Evolutionary conservation across 2,888 invertebrate genomes (phyloP).

Genomic region (Synergus laeviventris): DNA sequence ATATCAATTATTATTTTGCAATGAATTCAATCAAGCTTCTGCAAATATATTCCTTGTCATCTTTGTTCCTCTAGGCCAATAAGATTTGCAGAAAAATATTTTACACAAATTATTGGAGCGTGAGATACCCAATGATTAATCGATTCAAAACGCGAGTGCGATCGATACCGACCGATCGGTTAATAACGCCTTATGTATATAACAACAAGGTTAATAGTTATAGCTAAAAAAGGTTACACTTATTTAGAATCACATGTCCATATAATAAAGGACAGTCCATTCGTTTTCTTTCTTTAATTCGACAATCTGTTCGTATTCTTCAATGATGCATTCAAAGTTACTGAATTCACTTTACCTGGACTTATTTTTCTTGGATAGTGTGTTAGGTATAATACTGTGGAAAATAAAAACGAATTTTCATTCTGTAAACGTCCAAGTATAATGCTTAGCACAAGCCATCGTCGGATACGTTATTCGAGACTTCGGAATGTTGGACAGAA

Average conservation of each 20-base stretch:
- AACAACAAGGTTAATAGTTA: conserved; percentile 75
- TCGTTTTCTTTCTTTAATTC: conserved; percentile 35
- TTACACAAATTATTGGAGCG: conserved; percentile 17
- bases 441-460: neutral
- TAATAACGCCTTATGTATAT: conserved; percentile 76
- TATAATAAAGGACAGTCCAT: conserved; percentile 51
- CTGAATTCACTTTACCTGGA: neutral
- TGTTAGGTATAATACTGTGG: neutral
- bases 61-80: conserved; percentile 62
- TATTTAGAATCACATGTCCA: conserved; percentile 72
- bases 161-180: conserved; percentile 39
- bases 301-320: conserved; percentile 17
- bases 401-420: conserved; percentile 14
- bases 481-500: conserved; percentile 55
- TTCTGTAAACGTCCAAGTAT: neutral
- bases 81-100: conserved; percentile 53
- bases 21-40: neutral
- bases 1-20: conserved; percentile 44
- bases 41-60: neutral
- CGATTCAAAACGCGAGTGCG: conserved; percentile 42
- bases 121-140: conserved; percentile 41
- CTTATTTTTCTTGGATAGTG: neutral
- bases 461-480: conserved; percentile 42
- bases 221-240: conserved; percentile 73
- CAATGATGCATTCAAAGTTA: neutral